Percentiles rank a stretch among this genome's conserved stretches.
These are phyloP conservation scores for Philotrypesis tridentata DNA, from an alignment of 1,140 invertebrate genomes.

Conservation along the genomic window DNA sequence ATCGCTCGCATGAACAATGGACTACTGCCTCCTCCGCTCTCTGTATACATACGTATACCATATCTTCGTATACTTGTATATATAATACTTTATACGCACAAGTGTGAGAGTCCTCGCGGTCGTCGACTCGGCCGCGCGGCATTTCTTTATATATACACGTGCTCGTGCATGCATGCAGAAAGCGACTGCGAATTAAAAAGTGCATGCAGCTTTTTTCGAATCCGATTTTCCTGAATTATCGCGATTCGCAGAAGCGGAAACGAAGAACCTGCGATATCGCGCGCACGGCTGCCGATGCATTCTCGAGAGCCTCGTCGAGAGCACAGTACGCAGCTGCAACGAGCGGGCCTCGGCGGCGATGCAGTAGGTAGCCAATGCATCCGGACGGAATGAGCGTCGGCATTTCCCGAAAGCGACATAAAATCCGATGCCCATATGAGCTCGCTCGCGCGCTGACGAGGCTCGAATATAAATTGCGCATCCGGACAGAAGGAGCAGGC, in stretches of 20 bases:
- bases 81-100: no score
- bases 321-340: no score
- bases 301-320: no score
- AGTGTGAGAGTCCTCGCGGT: background rate
- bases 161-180: no score
- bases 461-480: constrained; percentile 43
- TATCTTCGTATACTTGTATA: no score
- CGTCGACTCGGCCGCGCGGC: constrained; percentile 12
- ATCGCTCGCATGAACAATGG: constrained; percentile 32
- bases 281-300: constrained; percentile 19
- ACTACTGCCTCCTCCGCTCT: background rate
- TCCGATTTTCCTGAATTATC: background rate
- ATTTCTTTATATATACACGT: background rate
- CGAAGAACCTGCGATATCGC: background rate
- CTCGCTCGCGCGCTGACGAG: constrained; percentile 22
- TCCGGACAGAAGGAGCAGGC: background rate
- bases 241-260: background rate
- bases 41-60: no score
- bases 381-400: constrained; percentile 38
- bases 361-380: no score
- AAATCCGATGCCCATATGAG: constrained; percentile 45
- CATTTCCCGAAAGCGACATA: constrained; percentile 50
- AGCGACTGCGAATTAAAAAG: no score
- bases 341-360: no score
- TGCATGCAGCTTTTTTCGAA: background rate